Conservation (phyloP, 2,888 invertebrate genomes). For the Gymnocheta viridis region DNA sequence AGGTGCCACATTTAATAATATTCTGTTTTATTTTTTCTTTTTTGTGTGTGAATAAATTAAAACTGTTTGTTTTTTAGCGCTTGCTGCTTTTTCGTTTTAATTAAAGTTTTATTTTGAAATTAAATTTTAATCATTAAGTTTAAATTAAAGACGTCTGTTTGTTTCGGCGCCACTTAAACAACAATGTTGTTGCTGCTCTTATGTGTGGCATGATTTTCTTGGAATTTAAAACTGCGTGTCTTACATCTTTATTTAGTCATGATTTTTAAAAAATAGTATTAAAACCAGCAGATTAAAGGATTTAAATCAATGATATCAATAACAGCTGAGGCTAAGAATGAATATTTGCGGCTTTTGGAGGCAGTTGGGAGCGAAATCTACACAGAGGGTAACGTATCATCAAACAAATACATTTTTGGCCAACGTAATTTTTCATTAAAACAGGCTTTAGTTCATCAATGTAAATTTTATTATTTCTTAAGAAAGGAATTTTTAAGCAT, state of each 20-base stretch:
- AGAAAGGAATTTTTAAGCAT: no score
- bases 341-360: not conserved
- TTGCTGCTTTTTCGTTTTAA: not conserved
- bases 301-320: not conserved
- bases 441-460: no score
- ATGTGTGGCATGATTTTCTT: constrained; percentile 56
- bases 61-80: not conserved
- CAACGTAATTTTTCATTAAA: no score
- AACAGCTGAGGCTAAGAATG: not conserved
- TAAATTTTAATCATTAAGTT: constrained; percentile 39
- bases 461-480: no score
- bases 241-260: constrained; percentile 70
- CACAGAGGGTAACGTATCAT: no score
- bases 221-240: constrained; percentile 67
- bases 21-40: no score
- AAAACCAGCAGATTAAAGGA: not conserved
- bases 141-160: constrained; percentile 24
- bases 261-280: constrained; percentile 10
- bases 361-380: no score
- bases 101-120: constrained; percentile 25
- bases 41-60: constrained; percentile 31
- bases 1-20: constrained; percentile 35
- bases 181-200: constrained; percentile 9
- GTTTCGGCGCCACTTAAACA: constrained; percentile 49
- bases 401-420: no score